phyloP scores from a whole-genome alignment of 2,113 vertebrate species.

The Strix aluco region DNA sequence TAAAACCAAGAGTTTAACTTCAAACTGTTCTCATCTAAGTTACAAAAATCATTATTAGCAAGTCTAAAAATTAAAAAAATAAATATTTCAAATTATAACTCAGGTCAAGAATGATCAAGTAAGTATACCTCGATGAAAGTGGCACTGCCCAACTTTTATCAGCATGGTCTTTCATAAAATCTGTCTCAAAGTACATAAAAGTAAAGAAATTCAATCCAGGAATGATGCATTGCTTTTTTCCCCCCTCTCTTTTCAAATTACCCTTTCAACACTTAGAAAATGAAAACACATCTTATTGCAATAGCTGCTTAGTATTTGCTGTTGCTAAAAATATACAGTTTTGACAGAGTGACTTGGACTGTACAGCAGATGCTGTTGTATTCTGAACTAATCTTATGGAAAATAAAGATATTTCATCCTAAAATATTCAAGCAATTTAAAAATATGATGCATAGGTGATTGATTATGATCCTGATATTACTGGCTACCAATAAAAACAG shows the following conservation, averaged over 20 bases:
- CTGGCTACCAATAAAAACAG: not conserved
- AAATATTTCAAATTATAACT: not conserved
- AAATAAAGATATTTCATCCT: conserved; percentile 11
- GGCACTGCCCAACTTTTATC: not conserved
- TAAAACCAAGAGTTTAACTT: not conserved
- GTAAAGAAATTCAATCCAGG: not conserved
- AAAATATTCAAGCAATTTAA: not conserved
- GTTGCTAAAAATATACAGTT: conserved; percentile 9
- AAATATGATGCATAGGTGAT: not conserved
- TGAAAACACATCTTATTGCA: not conserved
- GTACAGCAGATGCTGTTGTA: not conserved
- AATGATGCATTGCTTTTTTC: rapidly evolving
- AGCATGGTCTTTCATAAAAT: not conserved
- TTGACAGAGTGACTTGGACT: not conserved
- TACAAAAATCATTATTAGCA: not conserved
- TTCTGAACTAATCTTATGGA: not conserved
- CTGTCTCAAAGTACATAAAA: not conserved
- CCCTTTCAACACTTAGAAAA: not conserved
- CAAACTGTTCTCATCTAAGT: not conserved
- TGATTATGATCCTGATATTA: not conserved
- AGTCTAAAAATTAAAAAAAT: not conserved
- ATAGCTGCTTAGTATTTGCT: not conserved
- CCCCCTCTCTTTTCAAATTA: not conserved
- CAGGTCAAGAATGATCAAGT: not conserved
- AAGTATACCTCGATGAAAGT: not conserved